phyloP scores from a whole-genome alignment of 2,888 invertebrate genomes.

The Chrysolina haemoptera region DNA sequence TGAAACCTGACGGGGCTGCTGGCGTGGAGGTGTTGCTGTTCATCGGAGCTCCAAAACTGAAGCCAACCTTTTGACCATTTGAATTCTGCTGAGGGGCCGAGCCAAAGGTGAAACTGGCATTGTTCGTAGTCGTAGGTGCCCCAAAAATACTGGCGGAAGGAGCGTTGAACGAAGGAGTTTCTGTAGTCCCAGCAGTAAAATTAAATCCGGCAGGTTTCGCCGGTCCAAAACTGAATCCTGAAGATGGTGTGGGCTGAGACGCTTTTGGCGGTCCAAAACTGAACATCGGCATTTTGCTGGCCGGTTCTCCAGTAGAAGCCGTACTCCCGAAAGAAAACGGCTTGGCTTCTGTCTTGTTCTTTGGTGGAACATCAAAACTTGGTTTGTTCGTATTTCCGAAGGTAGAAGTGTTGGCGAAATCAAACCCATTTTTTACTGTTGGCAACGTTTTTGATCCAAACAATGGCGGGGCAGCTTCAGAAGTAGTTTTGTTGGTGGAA shows the following conservation, averaged over 20 bases:
- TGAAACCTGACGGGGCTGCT: conserved; percentile 56
- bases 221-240: conserved; percentile 65
- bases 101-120: conserved; percentile 64
- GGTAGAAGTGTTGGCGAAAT: conserved; percentile 31
- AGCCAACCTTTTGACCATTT: conserved; percentile 58
- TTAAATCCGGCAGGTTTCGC: conserved; percentile 39
- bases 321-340: conserved; percentile 54
- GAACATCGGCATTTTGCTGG: conserved; percentile 57
- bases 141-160: conserved; percentile 38
- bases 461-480: conserved; percentile 26
- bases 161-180: conserved; percentile 25
- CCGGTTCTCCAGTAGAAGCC: conserved; percentile 38
- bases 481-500: not conserved
- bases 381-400: conserved; percentile 30
- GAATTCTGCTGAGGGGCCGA: conserved; percentile 47
- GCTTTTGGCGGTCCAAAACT: conserved; percentile 59
- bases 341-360: conserved; percentile 49
- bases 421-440: conserved; percentile 32
- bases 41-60: conserved; percentile 59
- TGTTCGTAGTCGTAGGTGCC: conserved; percentile 46
- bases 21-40: conserved; percentile 15
- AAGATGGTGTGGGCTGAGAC: conserved; percentile 39
- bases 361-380: not conserved
- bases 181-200: conserved; percentile 35
- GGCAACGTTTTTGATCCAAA: conserved; percentile 43